phyloP scores from a whole-genome alignment of 2,113 vertebrate species.

The Podiceps cristatus region DNA sequence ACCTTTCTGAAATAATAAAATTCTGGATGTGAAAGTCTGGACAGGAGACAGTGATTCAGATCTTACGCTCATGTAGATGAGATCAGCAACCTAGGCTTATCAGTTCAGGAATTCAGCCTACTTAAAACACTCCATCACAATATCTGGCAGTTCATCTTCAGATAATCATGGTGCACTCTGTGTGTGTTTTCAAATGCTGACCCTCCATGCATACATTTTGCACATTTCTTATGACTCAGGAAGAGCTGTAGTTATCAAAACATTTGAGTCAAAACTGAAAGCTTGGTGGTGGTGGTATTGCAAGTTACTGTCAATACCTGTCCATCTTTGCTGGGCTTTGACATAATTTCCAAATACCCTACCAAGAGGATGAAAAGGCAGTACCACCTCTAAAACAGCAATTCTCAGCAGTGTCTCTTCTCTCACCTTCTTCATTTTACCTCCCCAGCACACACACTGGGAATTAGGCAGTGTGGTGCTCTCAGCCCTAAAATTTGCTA shows the following conservation, averaged over 20 bases:
- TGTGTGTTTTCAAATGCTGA: not conserved
- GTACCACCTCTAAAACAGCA: not conserved
- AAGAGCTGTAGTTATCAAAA: constrained; percentile 2
- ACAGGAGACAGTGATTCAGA: not conserved
- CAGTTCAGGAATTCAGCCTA: not conserved
- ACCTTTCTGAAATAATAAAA: not conserved
- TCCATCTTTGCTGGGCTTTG: not conserved
- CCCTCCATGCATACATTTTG: not conserved
- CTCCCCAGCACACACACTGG: not conserved
- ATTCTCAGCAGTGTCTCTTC: not conserved
- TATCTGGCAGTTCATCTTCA: not conserved
- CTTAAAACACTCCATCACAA: not conserved
- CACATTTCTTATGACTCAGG: not conserved
- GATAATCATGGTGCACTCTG: not conserved
- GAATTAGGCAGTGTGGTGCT: not conserved
- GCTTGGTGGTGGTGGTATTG: not conserved
- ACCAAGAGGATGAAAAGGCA: not conserved
- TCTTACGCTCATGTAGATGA: not conserved
- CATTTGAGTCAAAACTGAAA: not conserved
- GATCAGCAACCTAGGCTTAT: not conserved
- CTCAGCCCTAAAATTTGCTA: not conserved
- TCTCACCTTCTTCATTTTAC: not conserved
- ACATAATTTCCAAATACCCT: not conserved
- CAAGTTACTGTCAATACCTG: not conserved
- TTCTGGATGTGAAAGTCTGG: not conserved